Evolutionary conservation across 2,113 vertebrate species (phyloP), one percentile per base, ranked within the genome.

Genomic region (Hemiprocne comata): DNA sequence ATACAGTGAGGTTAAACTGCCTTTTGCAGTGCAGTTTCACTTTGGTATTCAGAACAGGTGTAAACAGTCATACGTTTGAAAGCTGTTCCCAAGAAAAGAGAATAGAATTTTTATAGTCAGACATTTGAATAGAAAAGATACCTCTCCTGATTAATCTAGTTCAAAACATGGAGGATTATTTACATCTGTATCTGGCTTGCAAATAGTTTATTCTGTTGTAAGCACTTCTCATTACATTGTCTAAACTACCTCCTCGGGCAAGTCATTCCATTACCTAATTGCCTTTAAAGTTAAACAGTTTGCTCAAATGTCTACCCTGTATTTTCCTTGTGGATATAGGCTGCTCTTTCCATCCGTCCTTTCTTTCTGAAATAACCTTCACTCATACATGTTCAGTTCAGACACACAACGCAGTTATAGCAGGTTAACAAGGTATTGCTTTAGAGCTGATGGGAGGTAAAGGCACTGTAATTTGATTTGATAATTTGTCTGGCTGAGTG

Each of bases 211-310:
- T 93, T 86, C 71, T 94, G 66, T 93, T 96, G 93, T 81, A 95
- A 95, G 89, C 76, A 90, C 69, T 96, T 96, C 57, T 97, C 69
- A 96, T 94, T 94, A 81, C 79, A 66, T 92, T 97, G 93, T 86
- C 83, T 95, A 87, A 93, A 92, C 85, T 94, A 89, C 80, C 66
- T 94, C 94, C 95, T 90, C 92, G 87, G 94, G 94, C 90, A 95
- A 96, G 89, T 82, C 44, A 89, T 96, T 96, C 90, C 86, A 82
- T 94, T 89, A 86, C 50, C 90, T 97, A 96, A 96, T 90, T 96
- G 88, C 80, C 69, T 96, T 93, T 94, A 85, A 94, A 94, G 94
- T 95, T 95, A 96, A 96, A 87, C 92, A 94, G 94, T 96, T 86
- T 90, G 85, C 88, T 96, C 84, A 92, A 54, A 90, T 62, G 53